These are phyloP conservation scores for Lasioglossum zephyrum DNA, from an alignment of 2,888 invertebrate genomes.

Conservation along the genomic window DNA sequence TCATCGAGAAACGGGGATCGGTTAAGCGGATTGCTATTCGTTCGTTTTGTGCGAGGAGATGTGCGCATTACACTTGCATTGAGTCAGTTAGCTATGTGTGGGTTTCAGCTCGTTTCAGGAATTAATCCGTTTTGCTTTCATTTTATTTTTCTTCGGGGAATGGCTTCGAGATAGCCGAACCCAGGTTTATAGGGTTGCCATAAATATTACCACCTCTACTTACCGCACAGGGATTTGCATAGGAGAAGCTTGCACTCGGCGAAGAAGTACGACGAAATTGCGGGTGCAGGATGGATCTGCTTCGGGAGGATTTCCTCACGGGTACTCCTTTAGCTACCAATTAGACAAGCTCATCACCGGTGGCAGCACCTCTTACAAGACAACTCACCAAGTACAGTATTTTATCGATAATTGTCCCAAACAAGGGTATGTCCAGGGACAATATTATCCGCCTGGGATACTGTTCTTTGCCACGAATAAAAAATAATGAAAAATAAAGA, in stretches of 20 bases:
- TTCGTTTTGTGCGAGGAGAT: background rate
- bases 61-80: background rate
- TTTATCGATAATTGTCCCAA: too few relatives aligned
- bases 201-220: constrained; percentile 4
- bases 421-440: too few relatives aligned
- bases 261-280: constrained; percentile 18
- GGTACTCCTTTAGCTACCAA: background rate
- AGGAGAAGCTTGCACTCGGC: background rate
- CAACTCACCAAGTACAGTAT: background rate
- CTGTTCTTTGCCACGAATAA: too few relatives aligned
- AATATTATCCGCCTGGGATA: too few relatives aligned
- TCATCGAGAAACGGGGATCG: background rate
- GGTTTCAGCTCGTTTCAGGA: constrained; percentile 1
- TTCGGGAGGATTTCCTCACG: background rate
- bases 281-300: background rate
- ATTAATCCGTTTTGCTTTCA: background rate
- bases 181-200: constrained; percentile 4
- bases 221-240: background rate
- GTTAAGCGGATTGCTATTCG: background rate
- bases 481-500: too few relatives aligned
- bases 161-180: background rate
- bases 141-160: background rate
- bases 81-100: background rate
- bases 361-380: background rate
- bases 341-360: background rate